These are phyloP conservation scores for Embiotoca jacksoni DNA, from an alignment of 2,113 vertebrate genomes.

Conservation along the genomic window DNA sequence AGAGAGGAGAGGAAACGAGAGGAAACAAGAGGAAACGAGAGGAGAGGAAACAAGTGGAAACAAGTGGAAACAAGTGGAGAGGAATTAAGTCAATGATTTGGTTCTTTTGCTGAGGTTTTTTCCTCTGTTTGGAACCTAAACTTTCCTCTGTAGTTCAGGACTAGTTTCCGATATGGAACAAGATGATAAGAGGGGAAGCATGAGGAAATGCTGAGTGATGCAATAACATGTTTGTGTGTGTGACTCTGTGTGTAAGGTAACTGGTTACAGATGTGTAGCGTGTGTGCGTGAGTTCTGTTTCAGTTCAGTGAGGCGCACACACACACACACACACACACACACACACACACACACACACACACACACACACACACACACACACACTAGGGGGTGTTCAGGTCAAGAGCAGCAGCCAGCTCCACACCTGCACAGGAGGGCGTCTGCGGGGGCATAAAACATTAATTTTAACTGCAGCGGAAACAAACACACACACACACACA, in stretches of 20 bases:
- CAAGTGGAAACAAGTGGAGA: no score
- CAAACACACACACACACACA: constrained; percentile 32
- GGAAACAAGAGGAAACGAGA: no score
- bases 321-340: constrained; percentile 26
- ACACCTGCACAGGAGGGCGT: constrained; percentile 75
- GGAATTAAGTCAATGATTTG: no score
- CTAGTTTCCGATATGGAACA: constrained; percentile 31
- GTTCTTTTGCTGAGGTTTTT: no score
- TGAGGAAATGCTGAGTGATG: constrained; percentile 56
- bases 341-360: constrained; percentile 11
- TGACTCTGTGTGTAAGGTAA: constrained; percentile 45
- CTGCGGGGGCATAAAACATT: constrained; percentile 63
- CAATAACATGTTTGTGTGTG: constrained; percentile 51
- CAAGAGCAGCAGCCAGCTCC: constrained; percentile 58
- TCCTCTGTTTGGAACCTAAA: no score
- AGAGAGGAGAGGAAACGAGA: no score
- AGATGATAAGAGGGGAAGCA: constrained; percentile 19
- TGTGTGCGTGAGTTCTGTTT: constrained; percentile 53
- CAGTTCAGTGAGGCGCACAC: constrained; percentile 58
- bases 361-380: constrained; percentile 4
- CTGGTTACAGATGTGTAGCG: constrained; percentile 77
- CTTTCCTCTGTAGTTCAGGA: no score
- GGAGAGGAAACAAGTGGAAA: no score
- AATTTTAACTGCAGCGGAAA: constrained; percentile 64
- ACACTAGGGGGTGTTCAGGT: constrained; percentile 27